Percentiles rank a stretch among this genome's conserved stretches.
phyloP scores from a whole-genome alignment of 2,113 vertebrate genomes.

The Varanus komodoensis region DNA sequence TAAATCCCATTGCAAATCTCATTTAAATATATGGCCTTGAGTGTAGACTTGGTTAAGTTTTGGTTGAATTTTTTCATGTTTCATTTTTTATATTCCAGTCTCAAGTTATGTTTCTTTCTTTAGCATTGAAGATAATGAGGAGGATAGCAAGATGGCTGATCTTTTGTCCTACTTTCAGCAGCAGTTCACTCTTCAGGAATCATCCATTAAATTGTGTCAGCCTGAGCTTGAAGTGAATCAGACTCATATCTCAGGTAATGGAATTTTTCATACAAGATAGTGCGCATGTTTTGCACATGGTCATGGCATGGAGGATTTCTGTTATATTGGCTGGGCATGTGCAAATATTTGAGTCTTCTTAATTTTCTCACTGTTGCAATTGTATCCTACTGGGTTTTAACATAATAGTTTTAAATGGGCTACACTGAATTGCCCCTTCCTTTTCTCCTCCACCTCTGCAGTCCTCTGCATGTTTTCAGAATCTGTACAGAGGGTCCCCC shows the following conservation, averaged over 20 bases:
- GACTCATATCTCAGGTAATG: constrained; percentile 92
- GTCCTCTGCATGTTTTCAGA: too few relatives aligned
- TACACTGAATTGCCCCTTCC: not conserved
- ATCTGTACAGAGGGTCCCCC: too few relatives aligned
- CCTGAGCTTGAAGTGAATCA: constrained; percentile 87
- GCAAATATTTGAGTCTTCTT: not conserved
- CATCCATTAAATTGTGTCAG: constrained; percentile 90
- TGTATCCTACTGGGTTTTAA: not conserved
- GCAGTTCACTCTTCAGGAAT: constrained; percentile 88
- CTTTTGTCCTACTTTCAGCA: constrained; percentile 93
- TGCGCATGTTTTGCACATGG: not conserved
- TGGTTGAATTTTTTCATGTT: not conserved
- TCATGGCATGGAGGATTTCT: not conserved
- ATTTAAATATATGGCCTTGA: not conserved
- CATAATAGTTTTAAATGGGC: not conserved
- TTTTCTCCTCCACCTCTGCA: too few relatives aligned
- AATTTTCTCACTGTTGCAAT: not conserved
- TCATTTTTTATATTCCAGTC: constrained; percentile 23
- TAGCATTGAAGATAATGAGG: constrained; percentile 87
- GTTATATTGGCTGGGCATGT: not conserved
- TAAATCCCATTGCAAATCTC: constrained; percentile 6
- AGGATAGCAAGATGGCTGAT: constrained; percentile 88
- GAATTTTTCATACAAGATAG: not conserved
- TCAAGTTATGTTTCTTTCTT: constrained; percentile 23
- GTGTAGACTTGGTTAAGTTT: not conserved